Evolutionary conservation across 2,113 vertebrate species (phyloP).

Genomic region (Canis aureus): DNA sequence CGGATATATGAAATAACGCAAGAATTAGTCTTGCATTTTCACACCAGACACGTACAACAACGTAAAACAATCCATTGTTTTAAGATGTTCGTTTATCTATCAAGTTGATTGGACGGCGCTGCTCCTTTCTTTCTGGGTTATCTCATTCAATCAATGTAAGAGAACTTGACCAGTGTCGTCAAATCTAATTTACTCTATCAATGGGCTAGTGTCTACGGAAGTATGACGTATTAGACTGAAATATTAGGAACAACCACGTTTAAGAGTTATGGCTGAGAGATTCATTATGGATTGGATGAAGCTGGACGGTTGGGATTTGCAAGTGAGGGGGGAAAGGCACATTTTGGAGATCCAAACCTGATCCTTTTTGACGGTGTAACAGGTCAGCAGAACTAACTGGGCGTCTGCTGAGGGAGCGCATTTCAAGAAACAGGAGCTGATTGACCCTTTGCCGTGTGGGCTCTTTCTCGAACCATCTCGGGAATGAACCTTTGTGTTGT

Average conservation of each 20-base stretch:
- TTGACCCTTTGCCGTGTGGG: not conserved
- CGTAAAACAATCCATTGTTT: not conserved
- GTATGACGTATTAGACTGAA: not conserved
- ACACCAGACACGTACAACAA: not conserved
- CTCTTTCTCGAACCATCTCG: not conserved
- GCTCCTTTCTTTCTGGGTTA: not conserved
- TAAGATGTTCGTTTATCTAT: not conserved
- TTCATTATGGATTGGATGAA: not conserved
- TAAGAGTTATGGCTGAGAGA: not conserved
- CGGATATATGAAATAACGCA: not conserved
- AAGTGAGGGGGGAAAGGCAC: not conserved
- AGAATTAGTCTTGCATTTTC: slow-evolving; percentile 9
- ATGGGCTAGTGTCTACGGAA: not conserved
- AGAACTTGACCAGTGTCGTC: not conserved
- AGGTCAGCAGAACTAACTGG: not conserved
- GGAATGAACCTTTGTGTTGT: not conserved
- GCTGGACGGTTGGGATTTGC: not conserved
- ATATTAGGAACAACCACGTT: not conserved
- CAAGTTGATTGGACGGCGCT: not conserved
- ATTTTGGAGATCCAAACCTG: not conserved
- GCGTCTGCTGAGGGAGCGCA: not conserved
- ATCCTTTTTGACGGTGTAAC: not conserved
- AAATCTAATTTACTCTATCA: slow-evolving; percentile 35
- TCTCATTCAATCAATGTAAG: slow-evolving; percentile 16
- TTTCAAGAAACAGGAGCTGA: not conserved